Percentiles rank a stretch among this genome's conserved stretches.
These are phyloP conservation scores for Clivina fossor DNA, from an alignment of 2,888 invertebrate genomes.

Conservation along the genomic window DNA sequence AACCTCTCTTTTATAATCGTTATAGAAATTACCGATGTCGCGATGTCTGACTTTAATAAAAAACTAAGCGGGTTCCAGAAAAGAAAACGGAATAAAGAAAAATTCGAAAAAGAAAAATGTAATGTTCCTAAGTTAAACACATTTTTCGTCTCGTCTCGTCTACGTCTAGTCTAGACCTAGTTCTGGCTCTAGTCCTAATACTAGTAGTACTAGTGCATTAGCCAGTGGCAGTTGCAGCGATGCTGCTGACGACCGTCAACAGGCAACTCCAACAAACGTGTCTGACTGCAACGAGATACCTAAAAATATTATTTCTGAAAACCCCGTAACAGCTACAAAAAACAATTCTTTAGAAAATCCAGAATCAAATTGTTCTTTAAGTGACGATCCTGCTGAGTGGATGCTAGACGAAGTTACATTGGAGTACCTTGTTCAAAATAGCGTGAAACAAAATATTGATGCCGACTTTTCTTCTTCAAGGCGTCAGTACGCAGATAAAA, in stretches of 20 bases:
- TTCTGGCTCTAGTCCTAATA: constrained; percentile 7
- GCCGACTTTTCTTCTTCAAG: constrained; percentile 8
- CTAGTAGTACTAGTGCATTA: not conserved
- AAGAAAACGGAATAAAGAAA: constrained; percentile 8
- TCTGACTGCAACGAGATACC: constrained; percentile 4
- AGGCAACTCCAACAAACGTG: constrained; percentile 8
- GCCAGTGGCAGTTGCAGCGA: constrained; percentile 7
- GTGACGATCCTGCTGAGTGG: not conserved
- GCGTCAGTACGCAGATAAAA: constrained; percentile 4
- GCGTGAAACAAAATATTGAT: constrained; percentile 5
- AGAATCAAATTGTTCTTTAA: constrained; percentile 1
- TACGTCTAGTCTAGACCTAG: constrained; percentile 1
- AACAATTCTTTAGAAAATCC: constrained; percentile 7
- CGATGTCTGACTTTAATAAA: constrained; percentile 1
- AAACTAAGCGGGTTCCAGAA: constrained; percentile 10
- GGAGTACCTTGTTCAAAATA: constrained; percentile 10
- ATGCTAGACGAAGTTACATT: constrained; percentile 9
- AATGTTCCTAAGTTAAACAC: constrained; percentile 10
- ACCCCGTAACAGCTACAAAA: constrained; percentile 6
- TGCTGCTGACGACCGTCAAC: constrained; percentile 6
- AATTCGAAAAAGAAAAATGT: constrained; percentile 5
- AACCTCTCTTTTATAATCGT: constrained; percentile 7
- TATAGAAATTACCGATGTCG: constrained; percentile 10
- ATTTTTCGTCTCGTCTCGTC: constrained; percentile 3
- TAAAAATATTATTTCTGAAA: constrained; percentile 8